A percentile compares a stretch with the other conserved stretches of the same genome.
Evolutionary conservation across 2,888 invertebrate species (phyloP).

Genomic region (Dioctria rufipes): DNA sequence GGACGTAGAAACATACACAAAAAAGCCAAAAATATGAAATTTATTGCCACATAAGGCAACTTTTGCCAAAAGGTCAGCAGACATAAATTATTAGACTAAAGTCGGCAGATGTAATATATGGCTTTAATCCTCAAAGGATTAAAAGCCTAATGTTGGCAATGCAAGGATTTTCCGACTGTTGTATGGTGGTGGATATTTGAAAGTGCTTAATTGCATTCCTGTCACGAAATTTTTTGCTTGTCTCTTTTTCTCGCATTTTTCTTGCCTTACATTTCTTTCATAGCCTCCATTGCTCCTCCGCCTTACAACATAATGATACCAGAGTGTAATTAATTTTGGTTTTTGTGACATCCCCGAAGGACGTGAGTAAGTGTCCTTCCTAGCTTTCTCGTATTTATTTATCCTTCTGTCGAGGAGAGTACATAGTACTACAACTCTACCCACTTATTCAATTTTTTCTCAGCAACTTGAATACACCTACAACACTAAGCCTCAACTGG

Average conservation of each 20-base stretch:
- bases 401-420: conserved; percentile 18
- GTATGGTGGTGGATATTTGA: conserved; percentile 1
- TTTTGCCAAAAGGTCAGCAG: conserved; percentile 40
- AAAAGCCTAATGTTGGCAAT: conserved; percentile 33
- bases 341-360: conserved; percentile 25
- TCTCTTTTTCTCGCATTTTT: not conserved
- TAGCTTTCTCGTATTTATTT: conserved; percentile 19
- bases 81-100: conserved; percentile 39
- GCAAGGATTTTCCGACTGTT: not conserved
- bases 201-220: conserved; percentile 42
- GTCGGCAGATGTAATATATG: conserved; percentile 34
- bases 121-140: conserved; percentile 44
- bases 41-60: conserved; percentile 40
- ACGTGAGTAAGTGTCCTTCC: conserved; percentile 8
- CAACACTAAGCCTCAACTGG: no score
- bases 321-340: conserved; percentile 36
- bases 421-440: not conserved
- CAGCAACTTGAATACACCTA: not conserved
- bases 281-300: not conserved
- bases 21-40: conserved; percentile 41
- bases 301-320: conserved; percentile 22
- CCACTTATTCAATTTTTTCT: conserved; percentile 41
- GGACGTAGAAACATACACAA: conserved; percentile 21
- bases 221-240: conserved; percentile 12
- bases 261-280: not conserved